Base-by-base conservation (phyloP, 2,888 invertebrate species). In the Cataglyphis livida region DNA sequence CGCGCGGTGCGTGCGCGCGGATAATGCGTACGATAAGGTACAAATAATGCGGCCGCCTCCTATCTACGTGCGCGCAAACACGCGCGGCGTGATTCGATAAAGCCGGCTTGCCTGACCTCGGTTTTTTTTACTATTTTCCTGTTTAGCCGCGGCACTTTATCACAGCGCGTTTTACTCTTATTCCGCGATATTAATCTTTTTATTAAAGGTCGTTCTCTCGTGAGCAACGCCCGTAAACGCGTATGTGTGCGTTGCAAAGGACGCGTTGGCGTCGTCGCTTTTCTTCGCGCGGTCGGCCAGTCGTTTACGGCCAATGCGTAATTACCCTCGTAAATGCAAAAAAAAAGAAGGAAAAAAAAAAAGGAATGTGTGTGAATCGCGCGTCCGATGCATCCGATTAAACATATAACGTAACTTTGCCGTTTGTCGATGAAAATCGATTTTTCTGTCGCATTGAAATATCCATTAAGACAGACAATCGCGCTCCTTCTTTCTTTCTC, bases 61-160 rank as follows among this genome's bases (percentile, higher is more conserved):
- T 83, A 85, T 86, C 88, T 73, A 70, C 84, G 84, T 83, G 88
- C 85, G 89, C 89, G 85, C 88, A 90, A 92, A 90, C 18, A 18
- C 88, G 85, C 84, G 88, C 84, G 88, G 88, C 90, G 90, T 90
- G 91, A 92, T 92, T 90, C 91, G 91, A 92, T 91, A 91, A 90
- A 73, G 68, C 74, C 75, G 85, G 62, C 59, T 51, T 35, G 78
- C 64, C 78, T 59, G 78, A 54, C 59, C 18, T 87, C 79, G 62
- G 84, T 76, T 82, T 28, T 21, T 21, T 82, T 71, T 59, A 59
- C 25, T 59, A 57, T 82, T 62, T 82, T 75, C 65, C 65, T 44
- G 48, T 57, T 82, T 82, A 74, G 32, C 41, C 44, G 44, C 44
- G 44, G 57, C 59, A 82, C 76, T 76, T 82, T 64, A 76, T 64